Evolutionary conservation across 2,113 vertebrate genomes (phyloP), one percentile per base, ranked within the genome.

Genomic region (Castor canadensis): DNA sequence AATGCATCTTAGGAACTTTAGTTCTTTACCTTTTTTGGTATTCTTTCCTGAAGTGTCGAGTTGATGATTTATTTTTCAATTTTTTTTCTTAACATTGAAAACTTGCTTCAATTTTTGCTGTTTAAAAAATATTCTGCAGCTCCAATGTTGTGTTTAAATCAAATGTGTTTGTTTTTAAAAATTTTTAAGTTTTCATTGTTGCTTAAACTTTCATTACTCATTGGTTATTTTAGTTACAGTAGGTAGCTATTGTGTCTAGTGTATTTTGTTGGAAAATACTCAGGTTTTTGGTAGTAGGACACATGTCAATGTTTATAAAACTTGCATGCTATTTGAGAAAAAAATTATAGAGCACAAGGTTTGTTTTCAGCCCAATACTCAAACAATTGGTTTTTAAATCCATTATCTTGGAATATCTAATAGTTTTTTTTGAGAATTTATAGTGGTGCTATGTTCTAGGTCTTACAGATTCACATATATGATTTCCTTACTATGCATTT

Each of bases 51-150:
- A 83, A 83, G 43, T 45, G 9, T 16, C 54, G 60, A 58, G 6
- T 19, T 67, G 76, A 87, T 77, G 49, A 81, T 84, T 87, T 80
- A 62, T 52, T 91, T 95, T 96, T 84, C 43, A 19, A 52, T 79
- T 7, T 76, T 1, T 76, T 91, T 86, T 19, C 49, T 77, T 91
- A 85, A 85, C 45, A 52, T 43, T 12, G 9, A 92, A 88, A 82
- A 15, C 52, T 35, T 66, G 16, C 66, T 72, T 80, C 15, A 71
- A 66, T 8, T 66, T 91, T 83, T 73, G 26, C 82, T 40, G 28
- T 9, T 56, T 84, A 38, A 66, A 75, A 79, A 79, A 40, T 67
- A 79, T n/a, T 84, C 19, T 81, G 19, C 35, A 95, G 32, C 40
- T 67, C 12, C 66, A 66, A 62, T 87, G 26, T 26, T 73, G n/a